A percentile compares a stretch with the other conserved stretches of the same genome.
phyloP scores from a whole-genome alignment of 2,113 vertebrate genomes.

The Pholis gunnellus region DNA sequence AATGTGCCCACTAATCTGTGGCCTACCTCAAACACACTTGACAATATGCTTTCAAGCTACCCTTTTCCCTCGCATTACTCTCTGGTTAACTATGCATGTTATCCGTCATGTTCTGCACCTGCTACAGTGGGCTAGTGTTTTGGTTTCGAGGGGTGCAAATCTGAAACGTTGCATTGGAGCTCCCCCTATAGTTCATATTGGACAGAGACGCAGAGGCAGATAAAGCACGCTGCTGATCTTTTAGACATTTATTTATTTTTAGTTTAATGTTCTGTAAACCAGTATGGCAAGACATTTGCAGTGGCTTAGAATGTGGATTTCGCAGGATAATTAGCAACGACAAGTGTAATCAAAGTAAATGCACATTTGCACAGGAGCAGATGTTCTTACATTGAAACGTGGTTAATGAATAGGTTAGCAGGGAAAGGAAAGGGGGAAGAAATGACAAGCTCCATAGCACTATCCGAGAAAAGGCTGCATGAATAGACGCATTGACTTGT shows the following conservation, averaged over 20 bases:
- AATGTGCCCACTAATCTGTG: neutral
- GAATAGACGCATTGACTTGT: neutral
- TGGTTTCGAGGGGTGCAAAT: neutral
- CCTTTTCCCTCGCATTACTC: neutral
- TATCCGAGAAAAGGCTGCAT: neutral
- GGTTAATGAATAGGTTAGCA: conserved; percentile 4
- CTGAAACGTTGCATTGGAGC: conserved; percentile 52
- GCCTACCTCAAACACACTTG: neutral
- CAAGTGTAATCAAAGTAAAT: neutral
- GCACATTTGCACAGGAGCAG: neutral
- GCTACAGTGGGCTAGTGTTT: neutral
- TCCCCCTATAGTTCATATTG: conserved; percentile 60
- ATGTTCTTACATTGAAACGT: neutral
- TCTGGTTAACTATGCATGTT: neutral
- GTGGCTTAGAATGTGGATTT: neutral
- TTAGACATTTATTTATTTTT: neutral
- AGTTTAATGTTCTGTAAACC: neutral
- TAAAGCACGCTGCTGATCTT: neutral
- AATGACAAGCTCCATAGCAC: neutral
- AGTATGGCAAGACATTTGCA: neutral
- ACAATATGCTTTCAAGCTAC: neutral
- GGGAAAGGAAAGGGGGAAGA: neutral
- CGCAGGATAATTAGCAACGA: neutral
- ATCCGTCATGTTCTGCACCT: neutral
- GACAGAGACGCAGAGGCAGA: neutral